phyloP scores from a whole-genome alignment of 2,888 invertebrate species.

The Heliconius erato region DNA sequence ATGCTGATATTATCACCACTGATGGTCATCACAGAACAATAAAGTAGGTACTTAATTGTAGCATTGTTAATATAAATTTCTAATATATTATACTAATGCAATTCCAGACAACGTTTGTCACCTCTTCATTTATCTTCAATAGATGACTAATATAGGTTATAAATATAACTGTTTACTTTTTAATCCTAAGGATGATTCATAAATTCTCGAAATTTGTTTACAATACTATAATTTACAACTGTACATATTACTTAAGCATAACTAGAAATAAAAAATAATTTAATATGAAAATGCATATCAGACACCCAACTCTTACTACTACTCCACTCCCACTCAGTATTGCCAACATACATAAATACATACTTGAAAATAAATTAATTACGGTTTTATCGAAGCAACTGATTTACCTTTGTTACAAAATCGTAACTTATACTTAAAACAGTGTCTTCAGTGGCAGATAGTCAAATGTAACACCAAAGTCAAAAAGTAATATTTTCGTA shows the following conservation, averaged over 20 bases:
- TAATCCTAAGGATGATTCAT: slow-evolving; percentile 26
- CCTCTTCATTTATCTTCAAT: slow-evolving; percentile 65
- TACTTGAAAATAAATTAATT: not conserved
- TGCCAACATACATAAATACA: slow-evolving; percentile 8
- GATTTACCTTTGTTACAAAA: too few species aligned
- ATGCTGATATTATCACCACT: slow-evolving; percentile 51
- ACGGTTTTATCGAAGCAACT: too few species aligned
- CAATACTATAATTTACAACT: slow-evolving; percentile 29
- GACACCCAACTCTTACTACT: slow-evolving; percentile 27
- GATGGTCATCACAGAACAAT: slow-evolving; percentile 51
- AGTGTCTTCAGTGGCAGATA: too few species aligned
- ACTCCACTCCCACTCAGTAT: slow-evolving; percentile 38
- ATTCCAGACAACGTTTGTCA: slow-evolving; percentile 67
- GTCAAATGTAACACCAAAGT: too few species aligned
- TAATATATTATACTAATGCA: slow-evolving; percentile 52
- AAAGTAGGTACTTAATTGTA: slow-evolving; percentile 47
- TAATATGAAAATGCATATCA: slow-evolving; percentile 23
- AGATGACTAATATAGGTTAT: slow-evolving; percentile 77
- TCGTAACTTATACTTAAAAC: too few species aligned
- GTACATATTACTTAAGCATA: slow-evolving; percentile 11
- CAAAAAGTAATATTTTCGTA: too few species aligned
- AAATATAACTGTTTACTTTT: slow-evolving; percentile 64
- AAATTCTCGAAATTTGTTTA: slow-evolving; percentile 26
- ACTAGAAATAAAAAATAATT: slow-evolving; percentile 5
- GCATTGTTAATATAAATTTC: slow-evolving; percentile 48